These are phyloP conservation scores for Galerucella nymphaeae DNA, from an alignment of 2,888 invertebrate species.

Conservation along the genomic window DNA sequence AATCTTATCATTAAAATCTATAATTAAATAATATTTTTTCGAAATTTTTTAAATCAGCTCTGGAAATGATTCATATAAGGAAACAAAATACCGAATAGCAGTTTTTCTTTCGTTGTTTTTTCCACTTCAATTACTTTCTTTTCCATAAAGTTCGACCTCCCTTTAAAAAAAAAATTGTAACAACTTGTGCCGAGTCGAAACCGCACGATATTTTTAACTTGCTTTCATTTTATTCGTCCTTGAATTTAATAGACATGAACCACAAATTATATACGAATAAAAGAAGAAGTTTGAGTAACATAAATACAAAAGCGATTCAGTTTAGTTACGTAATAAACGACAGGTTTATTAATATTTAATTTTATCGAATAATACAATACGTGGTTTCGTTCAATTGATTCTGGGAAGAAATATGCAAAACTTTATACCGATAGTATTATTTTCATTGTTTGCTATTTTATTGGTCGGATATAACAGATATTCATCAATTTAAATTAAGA, in stretches of 20 bases:
- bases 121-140: slow-evolving; percentile 2
- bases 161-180: slow-evolving; percentile 14
- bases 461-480: not conserved
- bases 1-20: too few species aligned
- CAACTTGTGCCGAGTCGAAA: not conserved
- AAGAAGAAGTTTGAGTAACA: not conserved
- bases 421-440: not conserved
- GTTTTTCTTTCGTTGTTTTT: slow-evolving; percentile 2
- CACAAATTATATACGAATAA: not conserved
- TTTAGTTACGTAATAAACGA: not conserved
- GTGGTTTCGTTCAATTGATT: not conserved
- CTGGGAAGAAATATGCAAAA: not conserved
- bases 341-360: not conserved
- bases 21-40: too few species aligned
- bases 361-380: not conserved
- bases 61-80: slow-evolving; percentile 12
- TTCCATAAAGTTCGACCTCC: not conserved
- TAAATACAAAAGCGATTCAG: not conserved
- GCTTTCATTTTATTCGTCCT: slow-evolving; percentile 16
- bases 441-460: not conserved
- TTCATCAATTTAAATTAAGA: not conserved
- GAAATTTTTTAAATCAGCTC: not conserved
- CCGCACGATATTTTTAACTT: slow-evolving; percentile 5
- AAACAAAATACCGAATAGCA: not conserved
- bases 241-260: slow-evolving; percentile 21